Evolutionary conservation across 1,140 invertebrate species (phyloP).

Genomic region (Coenobita brevimanus): DNA sequence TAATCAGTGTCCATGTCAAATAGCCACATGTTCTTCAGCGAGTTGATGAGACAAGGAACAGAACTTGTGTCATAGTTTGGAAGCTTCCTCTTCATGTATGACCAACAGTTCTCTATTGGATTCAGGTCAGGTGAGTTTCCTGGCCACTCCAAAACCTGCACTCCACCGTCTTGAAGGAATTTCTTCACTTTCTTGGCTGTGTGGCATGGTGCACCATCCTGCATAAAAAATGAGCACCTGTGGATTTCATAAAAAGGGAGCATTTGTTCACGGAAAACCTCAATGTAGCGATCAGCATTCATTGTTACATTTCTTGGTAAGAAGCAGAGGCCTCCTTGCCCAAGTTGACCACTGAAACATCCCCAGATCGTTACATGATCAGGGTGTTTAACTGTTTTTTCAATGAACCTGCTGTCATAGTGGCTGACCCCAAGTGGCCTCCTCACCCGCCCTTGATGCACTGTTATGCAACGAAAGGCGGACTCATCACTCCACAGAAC

Average conservation of each 20-base stretch:
- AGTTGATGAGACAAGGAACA: background rate
- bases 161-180: background rate
- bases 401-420: background rate
- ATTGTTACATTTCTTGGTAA: background rate
- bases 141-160: background rate
- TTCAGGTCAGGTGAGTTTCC: background rate
- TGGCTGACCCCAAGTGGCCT: background rate
- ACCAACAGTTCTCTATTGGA: background rate
- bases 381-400: background rate
- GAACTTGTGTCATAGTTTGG: background rate
- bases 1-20: too few relatives aligned
- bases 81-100: slow-evolving; percentile 2
- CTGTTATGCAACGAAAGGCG: background rate
- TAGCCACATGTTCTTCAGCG: background rate
- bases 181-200: background rate
- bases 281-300: too few relatives aligned
- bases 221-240: background rate
- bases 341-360: too few relatives aligned
- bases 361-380: background rate
- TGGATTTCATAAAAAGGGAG: background rate
- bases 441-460: background rate
- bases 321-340: background rate
- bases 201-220: too few relatives aligned
- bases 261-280: background rate
- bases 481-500: background rate